Percentiles rank a stretch among this genome's conserved stretches.
Conservation (phyloP, 2,797 vertebrate genomes). For the Calcarius lapponicus region DNA sequence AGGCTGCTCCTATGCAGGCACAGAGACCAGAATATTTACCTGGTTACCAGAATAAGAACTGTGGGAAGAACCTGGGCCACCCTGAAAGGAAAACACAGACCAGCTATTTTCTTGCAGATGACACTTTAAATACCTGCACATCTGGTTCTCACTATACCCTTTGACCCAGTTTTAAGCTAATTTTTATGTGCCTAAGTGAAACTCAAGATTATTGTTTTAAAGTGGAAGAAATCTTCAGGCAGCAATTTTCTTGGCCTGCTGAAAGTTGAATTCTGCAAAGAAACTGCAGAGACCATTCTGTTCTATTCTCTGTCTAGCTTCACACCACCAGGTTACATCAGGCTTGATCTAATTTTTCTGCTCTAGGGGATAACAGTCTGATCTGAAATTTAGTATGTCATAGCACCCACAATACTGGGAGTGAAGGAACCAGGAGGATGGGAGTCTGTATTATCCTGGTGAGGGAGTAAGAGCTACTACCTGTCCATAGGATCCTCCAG, state of each 20-base stretch:
- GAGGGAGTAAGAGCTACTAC: conserved; percentile 1
- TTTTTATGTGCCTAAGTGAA: background rate
- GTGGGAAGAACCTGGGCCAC: background rate
- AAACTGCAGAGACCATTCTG: background rate
- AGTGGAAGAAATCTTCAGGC: background rate
- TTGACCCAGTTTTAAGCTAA: background rate
- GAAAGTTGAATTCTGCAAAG: background rate
- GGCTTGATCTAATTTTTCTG: background rate
- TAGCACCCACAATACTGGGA: rapidly evolving
- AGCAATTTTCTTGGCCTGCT: background rate
- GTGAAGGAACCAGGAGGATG: background rate
- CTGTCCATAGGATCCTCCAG: conserved; percentile 50
- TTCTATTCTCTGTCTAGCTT: background rate
- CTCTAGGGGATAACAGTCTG: background rate
- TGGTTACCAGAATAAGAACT: background rate
- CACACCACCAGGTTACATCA: background rate
- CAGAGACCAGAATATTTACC: background rate
- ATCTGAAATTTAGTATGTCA: background rate
- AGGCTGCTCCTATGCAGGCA: background rate
- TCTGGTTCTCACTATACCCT: background rate
- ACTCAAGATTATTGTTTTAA: background rate
- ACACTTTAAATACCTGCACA: background rate
- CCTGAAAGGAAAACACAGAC: background rate
- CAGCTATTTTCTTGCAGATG: background rate
- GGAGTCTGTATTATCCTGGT: background rate